Percentiles rank a stretch among this genome's conserved stretches.
phyloP scores from a whole-genome alignment of 64 coral and sea anemone species.

The Astreopora myriophthalma region DNA sequence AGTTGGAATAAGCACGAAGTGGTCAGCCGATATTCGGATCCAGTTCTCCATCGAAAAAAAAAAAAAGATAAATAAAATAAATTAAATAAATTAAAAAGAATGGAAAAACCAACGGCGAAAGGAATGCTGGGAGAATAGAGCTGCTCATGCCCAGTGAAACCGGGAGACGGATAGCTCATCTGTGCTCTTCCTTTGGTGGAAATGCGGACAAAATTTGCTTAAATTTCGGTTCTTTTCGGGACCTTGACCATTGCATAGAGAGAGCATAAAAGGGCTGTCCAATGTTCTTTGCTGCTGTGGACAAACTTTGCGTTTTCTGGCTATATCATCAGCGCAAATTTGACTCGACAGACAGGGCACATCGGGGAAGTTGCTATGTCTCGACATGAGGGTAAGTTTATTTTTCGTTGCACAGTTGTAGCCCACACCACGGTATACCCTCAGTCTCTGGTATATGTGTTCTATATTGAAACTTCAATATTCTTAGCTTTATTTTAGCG shows the following conservation, averaged over 20 bases:
- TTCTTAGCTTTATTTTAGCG: background rate
- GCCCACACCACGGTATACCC: background rate
- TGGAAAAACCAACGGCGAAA: background rate
- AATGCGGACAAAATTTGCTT: background rate
- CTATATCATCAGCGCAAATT: constrained; percentile 29
- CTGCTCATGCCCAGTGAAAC: constrained; percentile 54
- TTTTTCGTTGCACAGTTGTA: constrained; percentile 16
- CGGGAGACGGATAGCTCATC: constrained; percentile 18
- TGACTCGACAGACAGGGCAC: constrained; percentile 23
- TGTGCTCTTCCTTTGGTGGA: constrained; percentile 25
- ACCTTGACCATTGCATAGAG: background rate
- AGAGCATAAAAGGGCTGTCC: constrained; percentile 60
- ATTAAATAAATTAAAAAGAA: no score
- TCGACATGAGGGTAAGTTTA: constrained; percentile 80
- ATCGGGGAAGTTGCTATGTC: constrained; percentile 74
- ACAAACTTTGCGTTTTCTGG: constrained; percentile 39
- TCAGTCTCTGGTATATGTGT: background rate
- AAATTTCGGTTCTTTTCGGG: constrained; percentile 8
- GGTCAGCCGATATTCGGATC: no score
- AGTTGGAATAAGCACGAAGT: no score
- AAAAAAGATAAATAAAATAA: no score
- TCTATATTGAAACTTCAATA: background rate
- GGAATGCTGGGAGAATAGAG: background rate
- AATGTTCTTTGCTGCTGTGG: constrained; percentile 76
- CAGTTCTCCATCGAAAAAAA: background rate